Evolutionary conservation across 2,888 invertebrate genomes (phyloP).

Genomic region (Drosophila melanosoma): DNA sequence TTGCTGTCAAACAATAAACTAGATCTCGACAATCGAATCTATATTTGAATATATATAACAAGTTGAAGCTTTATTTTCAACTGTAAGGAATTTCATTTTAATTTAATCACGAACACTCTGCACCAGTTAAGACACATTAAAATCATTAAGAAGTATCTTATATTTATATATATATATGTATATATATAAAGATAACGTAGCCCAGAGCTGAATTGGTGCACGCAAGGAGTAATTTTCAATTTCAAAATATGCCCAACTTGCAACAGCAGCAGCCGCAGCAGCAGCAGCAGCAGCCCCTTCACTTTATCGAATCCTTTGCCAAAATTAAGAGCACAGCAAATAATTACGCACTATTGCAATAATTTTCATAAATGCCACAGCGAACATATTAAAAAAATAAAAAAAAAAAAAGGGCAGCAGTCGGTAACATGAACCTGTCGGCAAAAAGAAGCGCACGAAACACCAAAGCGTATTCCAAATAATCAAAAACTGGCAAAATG

Average conservation of each 20-base stretch:
- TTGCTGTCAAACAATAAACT: background rate
- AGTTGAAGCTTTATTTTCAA: background rate
- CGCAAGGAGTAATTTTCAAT: slow-evolving; percentile 62
- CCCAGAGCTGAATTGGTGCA: slow-evolving; percentile 19
- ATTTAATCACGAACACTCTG: background rate
- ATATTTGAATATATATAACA: background rate
- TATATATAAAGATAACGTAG: background rate
- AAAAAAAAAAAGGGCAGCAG: slow-evolving; percentile 27
- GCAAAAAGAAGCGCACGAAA: slow-evolving; percentile 46
- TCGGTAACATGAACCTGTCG: slow-evolving; percentile 78
- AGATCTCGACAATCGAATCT: background rate
- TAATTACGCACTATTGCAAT: slow-evolving; percentile 83
- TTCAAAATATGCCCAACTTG: slow-evolving; percentile 41
- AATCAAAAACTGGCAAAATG: slow-evolving; percentile 14
- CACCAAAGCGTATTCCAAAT: slow-evolving; percentile 32
- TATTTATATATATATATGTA: background rate
- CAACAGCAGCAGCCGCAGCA: background rate
- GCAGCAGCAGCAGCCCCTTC: slow-evolving; percentile 22
- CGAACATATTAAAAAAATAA: slow-evolving; percentile 31
- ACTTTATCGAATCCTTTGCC: slow-evolving; percentile 40
- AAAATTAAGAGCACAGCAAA: slow-evolving; percentile 81
- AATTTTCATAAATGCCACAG: slow-evolving; percentile 74
- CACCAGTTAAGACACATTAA: background rate
- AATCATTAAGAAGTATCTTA: background rate
- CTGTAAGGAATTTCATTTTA: background rate